Percentiles rank a stretch among this genome's conserved stretches.
phyloP scores from a whole-genome alignment of 1,140 invertebrate genomes.

The Lasioglossum baleicum region DNA sequence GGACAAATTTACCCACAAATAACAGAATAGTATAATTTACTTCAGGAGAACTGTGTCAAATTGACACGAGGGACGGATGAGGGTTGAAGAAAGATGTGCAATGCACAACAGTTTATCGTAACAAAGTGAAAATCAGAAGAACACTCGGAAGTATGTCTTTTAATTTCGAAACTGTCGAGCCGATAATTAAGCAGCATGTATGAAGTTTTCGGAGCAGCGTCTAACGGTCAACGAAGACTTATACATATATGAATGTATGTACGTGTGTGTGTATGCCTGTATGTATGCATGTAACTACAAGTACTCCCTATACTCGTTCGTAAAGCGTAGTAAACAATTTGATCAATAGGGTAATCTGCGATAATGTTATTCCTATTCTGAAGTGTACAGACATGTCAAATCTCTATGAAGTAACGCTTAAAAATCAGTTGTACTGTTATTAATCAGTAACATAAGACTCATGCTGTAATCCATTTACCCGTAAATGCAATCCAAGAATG shows the following conservation, averaged over 20 bases:
- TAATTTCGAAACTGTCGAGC: not conserved
- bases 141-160: not conserved
- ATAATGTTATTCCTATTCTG: constrained; percentile 31
- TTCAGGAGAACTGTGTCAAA: no score
- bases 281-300: constrained; percentile 20
- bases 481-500: no score
- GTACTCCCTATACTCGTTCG: constrained; percentile 34
- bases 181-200: not conserved
- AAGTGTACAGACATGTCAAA: constrained; percentile 6
- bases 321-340: constrained; percentile 19
- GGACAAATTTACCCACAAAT: no score
- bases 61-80: no score
- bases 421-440: not conserved
- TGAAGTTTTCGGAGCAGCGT: constrained; percentile 16
- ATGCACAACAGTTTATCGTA: no score
- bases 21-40: no score
- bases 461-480: constrained; percentile 36
- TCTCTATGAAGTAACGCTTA: constrained; percentile 2
- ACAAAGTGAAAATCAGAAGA: no score
- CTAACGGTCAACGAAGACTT: constrained; percentile 18
- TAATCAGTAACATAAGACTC: constrained; percentile 1
- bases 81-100: no score
- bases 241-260: constrained; percentile 45
- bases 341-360: constrained; percentile 14
- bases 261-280: no score